phyloP scores from a whole-genome alignment of 1,140 invertebrate genomes.

The Homalodisca vitripennis region DNA sequence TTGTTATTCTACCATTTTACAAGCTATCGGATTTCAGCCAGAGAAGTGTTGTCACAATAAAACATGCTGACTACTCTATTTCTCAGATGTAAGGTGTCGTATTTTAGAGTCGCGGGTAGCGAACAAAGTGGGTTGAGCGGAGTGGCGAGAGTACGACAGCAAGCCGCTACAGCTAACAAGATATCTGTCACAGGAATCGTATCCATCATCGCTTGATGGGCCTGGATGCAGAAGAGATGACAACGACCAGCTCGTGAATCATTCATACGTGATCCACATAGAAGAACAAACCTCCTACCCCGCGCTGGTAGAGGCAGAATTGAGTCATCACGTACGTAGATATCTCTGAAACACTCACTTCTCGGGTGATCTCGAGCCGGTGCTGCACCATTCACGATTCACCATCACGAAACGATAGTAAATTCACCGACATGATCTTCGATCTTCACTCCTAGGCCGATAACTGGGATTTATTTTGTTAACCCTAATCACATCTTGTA shows the following conservation, averaged over 20 bases:
- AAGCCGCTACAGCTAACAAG: slow-evolving; percentile 18
- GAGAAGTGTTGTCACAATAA: slow-evolving; percentile 2
- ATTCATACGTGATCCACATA: slow-evolving; percentile 26
- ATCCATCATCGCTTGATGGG: slow-evolving; percentile 19
- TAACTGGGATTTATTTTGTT: too few relatives aligned
- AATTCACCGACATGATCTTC: too few relatives aligned
- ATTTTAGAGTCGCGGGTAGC: slow-evolving; percentile 7
- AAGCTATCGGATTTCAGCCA: slow-evolving; percentile 5
- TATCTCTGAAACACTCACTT: too few relatives aligned
- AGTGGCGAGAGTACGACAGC: background rate
- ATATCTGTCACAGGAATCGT: slow-evolving; percentile 26
- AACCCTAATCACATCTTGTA: too few relatives aligned
- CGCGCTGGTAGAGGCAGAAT: background rate
- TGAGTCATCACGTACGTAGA: too few relatives aligned
- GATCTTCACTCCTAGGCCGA: too few relatives aligned
- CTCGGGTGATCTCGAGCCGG: too few relatives aligned
- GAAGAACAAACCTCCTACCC: background rate
- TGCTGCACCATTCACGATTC: too few relatives aligned
- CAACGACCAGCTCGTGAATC: slow-evolving; percentile 23
- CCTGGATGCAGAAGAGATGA: slow-evolving; percentile 21
- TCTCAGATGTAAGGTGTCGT: slow-evolving; percentile 21
- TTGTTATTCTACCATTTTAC: slow-evolving; percentile 15
- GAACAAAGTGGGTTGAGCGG: background rate
- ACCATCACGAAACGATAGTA: too few relatives aligned
- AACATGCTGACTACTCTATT: slow-evolving; percentile 17